Evolutionary conservation across 2,888 invertebrate genomes (phyloP), one percentile per base, ranked within the genome.

Genomic region (Chaitophorus viminalis): DNA sequence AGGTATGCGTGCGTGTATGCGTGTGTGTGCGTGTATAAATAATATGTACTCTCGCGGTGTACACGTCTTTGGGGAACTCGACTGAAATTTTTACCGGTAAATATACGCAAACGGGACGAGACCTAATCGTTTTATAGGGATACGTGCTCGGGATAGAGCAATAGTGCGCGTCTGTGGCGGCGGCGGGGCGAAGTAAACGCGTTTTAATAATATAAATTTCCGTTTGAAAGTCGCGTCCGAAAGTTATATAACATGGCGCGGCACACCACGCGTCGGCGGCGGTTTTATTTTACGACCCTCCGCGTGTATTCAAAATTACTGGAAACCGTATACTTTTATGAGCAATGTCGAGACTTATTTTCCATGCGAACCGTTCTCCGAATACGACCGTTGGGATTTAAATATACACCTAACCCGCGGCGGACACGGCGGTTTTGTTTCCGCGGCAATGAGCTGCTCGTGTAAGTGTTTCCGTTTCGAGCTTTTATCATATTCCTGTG

Each of bases 401-500:
- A 39, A 39, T 11, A 6, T 6, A 6, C 36, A 6, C 36, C 36
- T 3, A 3, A 6, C 36, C 36, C 36, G 4, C 36, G 39, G 39
- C 17, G 36, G 74, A 4, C 3, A 36, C 31, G 74, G 36, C 74
- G 54, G 77, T 85, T 77, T 85, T 77, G 85, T 85, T 65, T 29
- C 29, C 18, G n/a, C 77, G 74, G 74, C 72, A 74, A 82, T 33
- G 72, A 82, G 68, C 33, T 70, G 39, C 39, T 11, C 9, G 39
- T 36, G 31, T 81, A 81, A 81, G 72, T 5, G 72, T 82, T 74
- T 82, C 54, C 33, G 54, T 74, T 82, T 29, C 68, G 52, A 9
- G 46, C 54, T 82, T 54, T 72, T 82, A 82, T 82, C 52, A 31
- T 82, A n/a, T 82, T 77, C 85, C 85, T 85, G 52, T 33, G 77